Evolutionary conservation across 2,888 invertebrate genomes (phyloP).

Genomic region (Petrolisthes manimaculis): DNA sequence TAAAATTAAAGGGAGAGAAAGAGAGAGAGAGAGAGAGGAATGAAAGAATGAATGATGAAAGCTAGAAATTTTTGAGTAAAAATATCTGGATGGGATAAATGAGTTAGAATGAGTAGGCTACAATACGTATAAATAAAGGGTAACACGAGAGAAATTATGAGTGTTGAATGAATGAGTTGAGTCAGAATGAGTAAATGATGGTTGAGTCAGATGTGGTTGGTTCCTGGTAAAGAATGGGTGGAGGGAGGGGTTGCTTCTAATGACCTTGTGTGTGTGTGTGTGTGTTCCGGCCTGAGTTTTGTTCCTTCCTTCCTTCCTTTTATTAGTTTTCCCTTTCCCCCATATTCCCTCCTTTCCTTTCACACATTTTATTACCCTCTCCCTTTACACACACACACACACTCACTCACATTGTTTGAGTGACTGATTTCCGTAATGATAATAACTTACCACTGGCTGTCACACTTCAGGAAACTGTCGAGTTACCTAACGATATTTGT

Average conservation of each 20-base stretch:
- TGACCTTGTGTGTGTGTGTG: neutral
- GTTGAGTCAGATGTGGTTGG: neutral
- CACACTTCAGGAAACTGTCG: too few species aligned
- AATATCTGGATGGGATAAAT: neutral
- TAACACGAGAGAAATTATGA: neutral
- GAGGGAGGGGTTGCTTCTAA: neutral
- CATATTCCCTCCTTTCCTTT: too few species aligned
- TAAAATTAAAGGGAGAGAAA: neutral
- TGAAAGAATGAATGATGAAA: neutral
- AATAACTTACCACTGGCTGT: too few species aligned
- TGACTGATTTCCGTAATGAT: too few species aligned
- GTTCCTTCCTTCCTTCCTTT: neutral
- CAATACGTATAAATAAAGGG: neutral
- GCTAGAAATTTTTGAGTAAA: neutral
- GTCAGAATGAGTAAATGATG: neutral
- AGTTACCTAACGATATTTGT: too few species aligned
- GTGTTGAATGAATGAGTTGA: neutral
- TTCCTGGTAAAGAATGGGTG: too few species aligned
- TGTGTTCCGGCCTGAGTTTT: neutral
- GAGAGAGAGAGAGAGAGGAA: slow-evolving; percentile 17
- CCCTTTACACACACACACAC: neutral
- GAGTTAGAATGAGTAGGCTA: neutral
- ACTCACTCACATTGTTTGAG: neutral
- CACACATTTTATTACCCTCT: neutral
- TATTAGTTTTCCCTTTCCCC: too few species aligned